Conservation (phyloP, 2,113 vertebrate species). For the Petrocephalus microphthalmus region DNA sequence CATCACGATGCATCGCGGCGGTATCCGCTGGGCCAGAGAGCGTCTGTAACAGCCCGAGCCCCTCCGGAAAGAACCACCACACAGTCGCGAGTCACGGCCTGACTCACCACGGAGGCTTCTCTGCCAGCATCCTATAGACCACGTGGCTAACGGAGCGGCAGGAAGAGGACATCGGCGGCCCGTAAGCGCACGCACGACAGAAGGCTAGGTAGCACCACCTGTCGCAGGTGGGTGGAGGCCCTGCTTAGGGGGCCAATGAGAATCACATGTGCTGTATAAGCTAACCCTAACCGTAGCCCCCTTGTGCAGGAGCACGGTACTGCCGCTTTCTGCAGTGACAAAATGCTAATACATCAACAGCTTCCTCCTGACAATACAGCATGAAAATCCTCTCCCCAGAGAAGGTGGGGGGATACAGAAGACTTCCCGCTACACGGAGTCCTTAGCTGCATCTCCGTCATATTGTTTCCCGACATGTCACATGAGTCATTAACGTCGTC, state of each 20-base stretch:
- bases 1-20: not conserved
- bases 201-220: not conserved
- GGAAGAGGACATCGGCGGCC: not conserved
- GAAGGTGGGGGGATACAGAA: not conserved
- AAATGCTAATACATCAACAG: not conserved
- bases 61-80: not conserved
- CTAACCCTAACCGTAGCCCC: not conserved
- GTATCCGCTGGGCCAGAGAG: not conserved
- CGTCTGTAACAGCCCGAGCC: not conserved
- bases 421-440: not conserved
- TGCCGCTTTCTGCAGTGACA: not conserved
- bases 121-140: not conserved
- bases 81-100: not conserved
- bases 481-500: not conserved
- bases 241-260: not conserved
- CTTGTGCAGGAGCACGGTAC: not conserved
- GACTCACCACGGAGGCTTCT: not conserved
- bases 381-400: not conserved
- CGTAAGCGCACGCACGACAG: not conserved
- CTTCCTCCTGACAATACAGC: not conserved
- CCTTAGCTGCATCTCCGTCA: not conserved
- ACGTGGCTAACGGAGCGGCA: not conserved
- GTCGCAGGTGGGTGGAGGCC: not conserved
- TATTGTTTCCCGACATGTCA: not conserved
- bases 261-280: not conserved